These are phyloP conservation scores for Sebastes iracundus DNA, from an alignment of 2,797 vertebrate species.

Conservation along the genomic window DNA sequence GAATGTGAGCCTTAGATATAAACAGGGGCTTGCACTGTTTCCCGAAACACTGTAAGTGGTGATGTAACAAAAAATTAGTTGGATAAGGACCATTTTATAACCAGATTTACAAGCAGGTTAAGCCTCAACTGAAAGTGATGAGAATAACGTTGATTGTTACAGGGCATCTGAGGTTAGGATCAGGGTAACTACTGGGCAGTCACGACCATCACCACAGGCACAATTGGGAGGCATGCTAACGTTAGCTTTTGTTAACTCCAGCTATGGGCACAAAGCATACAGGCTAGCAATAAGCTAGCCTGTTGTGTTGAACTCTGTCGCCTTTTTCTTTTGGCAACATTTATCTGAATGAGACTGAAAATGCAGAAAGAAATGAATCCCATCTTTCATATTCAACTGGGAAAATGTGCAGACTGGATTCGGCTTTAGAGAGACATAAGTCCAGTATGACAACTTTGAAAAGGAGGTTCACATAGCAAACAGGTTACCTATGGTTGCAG, in stretches of 20 bases:
- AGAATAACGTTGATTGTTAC: neutral
- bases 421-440: neutral
- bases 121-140: neutral
- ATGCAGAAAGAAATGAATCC: fast-evolving
- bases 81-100: neutral
- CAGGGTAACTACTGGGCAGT: constrained; percentile 31
- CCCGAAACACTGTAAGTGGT: neutral
- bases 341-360: neutral
- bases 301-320: constrained; percentile 75
- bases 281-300: constrained; percentile 76
- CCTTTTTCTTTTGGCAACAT: constrained; percentile 38
- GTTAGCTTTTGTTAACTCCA: constrained; percentile 81
- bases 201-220: constrained; percentile 54
- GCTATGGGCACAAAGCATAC: constrained; percentile 81
- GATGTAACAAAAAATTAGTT: neutral
- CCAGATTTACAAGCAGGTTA: neutral
- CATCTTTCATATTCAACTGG: neutral
- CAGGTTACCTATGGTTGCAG: constrained; percentile 58
- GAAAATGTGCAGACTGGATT: neutral
- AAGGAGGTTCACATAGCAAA: constrained; percentile 64
- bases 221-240: constrained; percentile 65
- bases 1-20: neutral
- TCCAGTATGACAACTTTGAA: constrained; percentile 52
- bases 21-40: neutral
- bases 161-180: constrained; percentile 26